A percentile compares a stretch with the other conserved stretches of the same genome.
These are phyloP conservation scores for Bombus pyrosoma DNA, from an alignment of 1,140 invertebrate genomes.

Conservation along the genomic window DNA sequence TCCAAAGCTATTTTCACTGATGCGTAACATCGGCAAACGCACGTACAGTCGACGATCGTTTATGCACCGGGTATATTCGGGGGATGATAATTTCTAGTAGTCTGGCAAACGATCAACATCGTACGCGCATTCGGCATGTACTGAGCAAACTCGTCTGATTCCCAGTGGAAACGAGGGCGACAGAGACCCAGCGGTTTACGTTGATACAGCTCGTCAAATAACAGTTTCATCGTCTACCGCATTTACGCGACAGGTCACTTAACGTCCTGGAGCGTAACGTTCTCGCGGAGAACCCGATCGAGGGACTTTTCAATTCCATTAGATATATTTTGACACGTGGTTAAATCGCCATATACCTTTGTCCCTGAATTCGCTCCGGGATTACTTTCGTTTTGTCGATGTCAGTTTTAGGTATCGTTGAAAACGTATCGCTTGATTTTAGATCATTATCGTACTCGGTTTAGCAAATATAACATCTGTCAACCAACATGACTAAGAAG, in stretches of 20 bases:
- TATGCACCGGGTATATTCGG: conserved; percentile 48
- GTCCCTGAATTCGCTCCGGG: neutral
- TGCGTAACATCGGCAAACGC: conserved; percentile 62
- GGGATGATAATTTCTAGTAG: conserved; percentile 70
- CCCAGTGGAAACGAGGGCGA: conserved; percentile 49
- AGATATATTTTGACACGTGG: neutral
- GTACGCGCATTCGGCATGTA: conserved; percentile 60
- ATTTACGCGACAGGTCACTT: conserved; percentile 62
- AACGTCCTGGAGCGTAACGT: conserved; percentile 40
- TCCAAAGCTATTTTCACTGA: conserved; percentile 54
- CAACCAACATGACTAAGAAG: neutral
- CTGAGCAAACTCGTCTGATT: conserved; percentile 64
- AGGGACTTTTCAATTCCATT: neutral
- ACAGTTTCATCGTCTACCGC: conserved; percentile 59
- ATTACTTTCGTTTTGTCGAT: neutral
- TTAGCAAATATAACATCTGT: neutral
- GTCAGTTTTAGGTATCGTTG: neutral
- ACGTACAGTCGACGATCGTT: conserved; percentile 37
- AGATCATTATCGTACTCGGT: too few species aligned
- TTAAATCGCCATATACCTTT: neutral
- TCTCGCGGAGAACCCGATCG: conserved; percentile 1
- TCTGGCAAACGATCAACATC: conserved; percentile 76
- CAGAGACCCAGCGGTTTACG: conserved; percentile 53
- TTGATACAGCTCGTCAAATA: conserved; percentile 68
- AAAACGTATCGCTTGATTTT: too few species aligned